A percentile compares a stretch with the other conserved stretches of the same genome.
These are phyloP conservation scores for Drosophila trichaetosa DNA, from an alignment of 2,888 invertebrate genomes.

Conservation along the genomic window DNA sequence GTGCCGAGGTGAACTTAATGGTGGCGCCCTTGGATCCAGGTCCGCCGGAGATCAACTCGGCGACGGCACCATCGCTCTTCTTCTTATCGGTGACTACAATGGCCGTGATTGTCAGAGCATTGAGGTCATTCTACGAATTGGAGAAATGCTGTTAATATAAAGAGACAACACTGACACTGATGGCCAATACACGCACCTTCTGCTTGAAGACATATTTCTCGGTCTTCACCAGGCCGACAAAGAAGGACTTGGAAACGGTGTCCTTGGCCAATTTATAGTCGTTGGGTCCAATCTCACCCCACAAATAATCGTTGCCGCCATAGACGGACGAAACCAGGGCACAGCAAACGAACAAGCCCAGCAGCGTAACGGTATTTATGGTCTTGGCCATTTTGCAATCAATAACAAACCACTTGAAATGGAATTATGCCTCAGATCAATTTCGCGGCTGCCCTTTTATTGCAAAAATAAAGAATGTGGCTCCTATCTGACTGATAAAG, in stretches of 20 bases:
- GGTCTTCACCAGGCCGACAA: constrained; percentile 61
- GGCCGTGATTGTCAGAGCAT: constrained; percentile 72
- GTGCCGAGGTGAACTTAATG: constrained; percentile 85
- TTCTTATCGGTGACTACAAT: constrained; percentile 65
- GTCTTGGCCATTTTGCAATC: constrained; percentile 25
- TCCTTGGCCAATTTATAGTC: constrained; percentile 75
- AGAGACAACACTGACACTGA: background rate
- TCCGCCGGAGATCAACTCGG: constrained; percentile 84
- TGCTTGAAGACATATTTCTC: constrained; percentile 76
- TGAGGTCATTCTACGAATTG: constrained; percentile 50
- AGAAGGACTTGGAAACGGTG: constrained; percentile 62
- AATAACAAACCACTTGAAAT: constrained; percentile 22
- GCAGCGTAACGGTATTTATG: constrained; percentile 14
- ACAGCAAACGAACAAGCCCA: constrained; percentile 35
- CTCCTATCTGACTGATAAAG: constrained; percentile 38
- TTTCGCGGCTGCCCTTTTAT: constrained; percentile 37
- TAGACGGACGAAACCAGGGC: constrained; percentile 45
- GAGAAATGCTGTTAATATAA: background rate
- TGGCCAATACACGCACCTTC: constrained; percentile 46
- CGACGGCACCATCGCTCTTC: constrained; percentile 82
- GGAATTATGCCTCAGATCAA: constrained; percentile 12
- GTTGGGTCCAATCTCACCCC: constrained; percentile 67
- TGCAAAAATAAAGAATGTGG: constrained; percentile 9
- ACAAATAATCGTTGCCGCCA: constrained; percentile 71
- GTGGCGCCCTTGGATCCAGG: constrained; percentile 84